These are phyloP conservation scores for Drosophila cardini DNA, from an alignment of 1,140 invertebrate species.

Conservation along the genomic window DNA sequence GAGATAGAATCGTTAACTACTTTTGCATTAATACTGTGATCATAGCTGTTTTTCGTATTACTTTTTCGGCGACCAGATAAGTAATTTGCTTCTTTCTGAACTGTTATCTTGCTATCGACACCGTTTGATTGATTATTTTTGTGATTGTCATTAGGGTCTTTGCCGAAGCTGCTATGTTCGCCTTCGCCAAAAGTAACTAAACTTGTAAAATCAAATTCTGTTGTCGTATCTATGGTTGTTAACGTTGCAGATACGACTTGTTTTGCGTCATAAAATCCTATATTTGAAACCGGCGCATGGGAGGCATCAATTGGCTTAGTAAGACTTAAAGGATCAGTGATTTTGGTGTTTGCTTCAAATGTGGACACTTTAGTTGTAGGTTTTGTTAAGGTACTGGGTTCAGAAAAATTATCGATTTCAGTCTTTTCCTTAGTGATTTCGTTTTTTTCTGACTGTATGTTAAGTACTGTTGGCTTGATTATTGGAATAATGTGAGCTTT, in stretches of 20 bases:
- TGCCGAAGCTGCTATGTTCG: conserved; percentile 26
- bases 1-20: conserved; percentile 75
- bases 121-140: conserved; percentile 39
- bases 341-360: too few species aligned
- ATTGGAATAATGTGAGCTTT: conserved; percentile 62
- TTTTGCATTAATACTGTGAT: conserved; percentile 52
- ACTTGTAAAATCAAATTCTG: conserved; percentile 66
- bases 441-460: conserved; percentile 45
- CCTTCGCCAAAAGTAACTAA: conserved; percentile 7
- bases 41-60: conserved; percentile 39
- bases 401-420: too few species aligned
- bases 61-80: conserved; percentile 52
- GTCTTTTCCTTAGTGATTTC: neutral
- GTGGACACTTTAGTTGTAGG: conserved; percentile 54
- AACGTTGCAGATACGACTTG: conserved; percentile 46
- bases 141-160: conserved; percentile 38
- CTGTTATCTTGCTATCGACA: conserved; percentile 71
- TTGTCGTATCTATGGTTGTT: conserved; percentile 48
- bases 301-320: conserved; percentile 29
- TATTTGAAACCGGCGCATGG: conserved; percentile 43
- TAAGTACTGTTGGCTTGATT: conserved; percentile 51
- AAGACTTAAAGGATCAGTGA: too few species aligned
- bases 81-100: conserved; percentile 60
- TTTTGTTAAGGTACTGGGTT: conserved; percentile 71
- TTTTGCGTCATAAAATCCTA: conserved; percentile 46